Evolutionary conservation across 1,140 invertebrate species (phyloP).

Genomic region (Scaptomyza graminum): DNA sequence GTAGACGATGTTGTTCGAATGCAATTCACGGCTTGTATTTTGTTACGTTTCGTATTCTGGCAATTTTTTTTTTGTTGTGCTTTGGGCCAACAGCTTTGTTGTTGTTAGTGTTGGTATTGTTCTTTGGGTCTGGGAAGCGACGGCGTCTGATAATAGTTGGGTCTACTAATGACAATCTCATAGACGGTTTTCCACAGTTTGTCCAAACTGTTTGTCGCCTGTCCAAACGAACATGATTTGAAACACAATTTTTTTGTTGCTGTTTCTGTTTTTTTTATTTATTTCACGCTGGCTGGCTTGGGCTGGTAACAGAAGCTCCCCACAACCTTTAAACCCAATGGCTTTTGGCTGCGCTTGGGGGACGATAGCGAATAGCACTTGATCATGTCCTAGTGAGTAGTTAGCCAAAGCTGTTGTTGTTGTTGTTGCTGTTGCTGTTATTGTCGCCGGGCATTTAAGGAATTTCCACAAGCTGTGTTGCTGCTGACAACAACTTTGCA

Average conservation of each 20-base stretch:
- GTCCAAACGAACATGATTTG: constrained; percentile 79
- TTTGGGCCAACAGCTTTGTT: constrained; percentile 23
- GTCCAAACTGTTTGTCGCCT: constrained; percentile 80
- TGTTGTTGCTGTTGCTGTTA: constrained; percentile 16
- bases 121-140: constrained; percentile 47
- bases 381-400: constrained; percentile 55
- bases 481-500: constrained; percentile 57
- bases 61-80: constrained; percentile 63
- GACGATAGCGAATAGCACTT: constrained; percentile 62
- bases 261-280: constrained; percentile 39
- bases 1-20: constrained; percentile 79
- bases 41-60: constrained; percentile 76
- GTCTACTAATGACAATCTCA: constrained; percentile 78
- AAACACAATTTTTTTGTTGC: constrained; percentile 69
- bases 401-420: constrained; percentile 19
- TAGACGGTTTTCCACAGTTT: constrained; percentile 74
- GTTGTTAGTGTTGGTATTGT: constrained; percentile 49
- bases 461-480: constrained; percentile 74
- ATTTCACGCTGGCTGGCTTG: constrained; percentile 8
- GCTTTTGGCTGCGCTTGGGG: constrained; percentile 23
- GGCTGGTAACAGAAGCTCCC: constrained; percentile 62
- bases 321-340: constrained; percentile 58
- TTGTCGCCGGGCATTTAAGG: constrained; percentile 59
- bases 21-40: constrained; percentile 82
- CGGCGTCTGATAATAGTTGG: constrained; percentile 50